A percentile compares a stretch with the other conserved stretches of the same genome.
phyloP scores from a whole-genome alignment of 2,888 invertebrate species.

The Temnothorax rugatulus region DNA sequence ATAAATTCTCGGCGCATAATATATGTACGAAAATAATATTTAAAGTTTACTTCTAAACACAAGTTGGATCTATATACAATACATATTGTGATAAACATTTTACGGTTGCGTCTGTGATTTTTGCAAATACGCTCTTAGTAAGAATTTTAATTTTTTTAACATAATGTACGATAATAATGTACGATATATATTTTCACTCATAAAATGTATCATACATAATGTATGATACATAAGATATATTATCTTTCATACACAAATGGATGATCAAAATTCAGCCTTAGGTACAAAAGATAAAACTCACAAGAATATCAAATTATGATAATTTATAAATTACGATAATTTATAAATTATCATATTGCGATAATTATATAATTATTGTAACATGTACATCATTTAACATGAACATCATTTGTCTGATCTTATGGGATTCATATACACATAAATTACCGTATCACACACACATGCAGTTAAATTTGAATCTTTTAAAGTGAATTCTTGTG shows the following conservation, averaged over 20 bases:
- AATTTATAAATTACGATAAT: too few relatives aligned
- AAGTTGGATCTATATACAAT: conserved; percentile 9
- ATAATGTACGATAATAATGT: background rate
- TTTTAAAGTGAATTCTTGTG: background rate
- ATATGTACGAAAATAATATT: conserved; percentile 18
- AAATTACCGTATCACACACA: background rate
- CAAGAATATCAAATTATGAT: background rate
- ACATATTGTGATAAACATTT: conserved; percentile 2
- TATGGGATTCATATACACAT: conserved; percentile 5
- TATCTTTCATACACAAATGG: background rate
- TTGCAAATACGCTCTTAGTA: background rate
- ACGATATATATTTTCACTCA: background rate
- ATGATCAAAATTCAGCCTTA: background rate
- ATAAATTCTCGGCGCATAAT: background rate
- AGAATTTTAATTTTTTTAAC: conserved; percentile 3
- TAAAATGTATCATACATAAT: background rate
- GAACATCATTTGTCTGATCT: background rate
- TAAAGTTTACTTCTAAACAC: background rate
- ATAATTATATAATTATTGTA: background rate
- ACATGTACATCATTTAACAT: background rate
- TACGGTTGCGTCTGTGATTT: background rate
- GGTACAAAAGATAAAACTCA: conserved; percentile 18
- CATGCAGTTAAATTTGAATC: background rate
- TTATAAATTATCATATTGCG: background rate
- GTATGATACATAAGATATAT: background rate